A percentile compares a stretch with the other conserved stretches of the same genome.
Conservation (phyloP, 2,797 vertebrate species). For the Ispidina lecontei region DNA sequence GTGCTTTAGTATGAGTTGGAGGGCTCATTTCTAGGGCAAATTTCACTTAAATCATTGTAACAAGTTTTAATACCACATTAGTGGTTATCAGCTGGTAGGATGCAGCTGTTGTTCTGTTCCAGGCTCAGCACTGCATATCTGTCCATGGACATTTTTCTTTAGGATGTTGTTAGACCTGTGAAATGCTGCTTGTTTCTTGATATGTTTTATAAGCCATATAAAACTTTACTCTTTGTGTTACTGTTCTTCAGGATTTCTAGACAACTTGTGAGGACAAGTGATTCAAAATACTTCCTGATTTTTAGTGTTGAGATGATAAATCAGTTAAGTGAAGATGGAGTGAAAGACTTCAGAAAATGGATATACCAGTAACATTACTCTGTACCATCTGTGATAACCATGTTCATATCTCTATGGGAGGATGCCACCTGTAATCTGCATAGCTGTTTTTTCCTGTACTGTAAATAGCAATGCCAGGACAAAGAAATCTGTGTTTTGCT, state of each 20-base stretch:
- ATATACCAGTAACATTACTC: neutral
- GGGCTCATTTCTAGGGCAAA: neutral
- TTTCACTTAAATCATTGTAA: neutral
- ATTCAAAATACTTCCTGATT: neutral
- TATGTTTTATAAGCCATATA: neutral
- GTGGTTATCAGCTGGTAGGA: neutral
- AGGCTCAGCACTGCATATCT: neutral
- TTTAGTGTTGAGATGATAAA: neutral
- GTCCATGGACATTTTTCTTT: neutral
- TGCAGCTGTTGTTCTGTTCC: neutral
- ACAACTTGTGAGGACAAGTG: neutral
- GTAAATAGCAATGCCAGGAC: neutral
- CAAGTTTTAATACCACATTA: fast-evolving
- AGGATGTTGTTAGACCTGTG: fast-evolving
- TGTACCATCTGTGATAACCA: neutral
- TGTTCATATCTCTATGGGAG: neutral
- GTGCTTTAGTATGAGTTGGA: neutral
- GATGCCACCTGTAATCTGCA: neutral
- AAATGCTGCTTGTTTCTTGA: neutral
- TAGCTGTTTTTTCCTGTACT: neutral
- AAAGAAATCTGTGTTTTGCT: neutral
- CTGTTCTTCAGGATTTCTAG: neutral
- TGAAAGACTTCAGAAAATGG: neutral
- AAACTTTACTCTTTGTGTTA: neutral
- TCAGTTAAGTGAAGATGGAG: neutral